Evolutionary conservation across 2,888 invertebrate genomes (phyloP), one percentile per base, ranked within the genome.

Genomic region (Drosophila quinaria): DNA sequence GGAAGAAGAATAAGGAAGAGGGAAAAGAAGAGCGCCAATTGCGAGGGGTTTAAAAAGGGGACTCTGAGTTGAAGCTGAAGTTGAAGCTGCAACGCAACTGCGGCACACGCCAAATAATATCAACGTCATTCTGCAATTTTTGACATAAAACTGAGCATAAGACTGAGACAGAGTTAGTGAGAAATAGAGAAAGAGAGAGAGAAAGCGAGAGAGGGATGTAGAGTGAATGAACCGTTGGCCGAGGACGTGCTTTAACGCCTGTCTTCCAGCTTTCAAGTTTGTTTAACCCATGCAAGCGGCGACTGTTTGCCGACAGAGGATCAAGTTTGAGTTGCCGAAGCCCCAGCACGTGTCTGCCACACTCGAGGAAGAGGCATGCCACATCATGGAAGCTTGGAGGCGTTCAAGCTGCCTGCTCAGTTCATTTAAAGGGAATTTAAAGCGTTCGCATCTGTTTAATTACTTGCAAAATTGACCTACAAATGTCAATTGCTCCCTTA

Each of bases 261-360:
- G 84, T 89, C 78, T 87, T 81, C 58, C 72, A 87, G 86, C 87
- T 87, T 89, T 83, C 83, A 78, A 81, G 81, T 79, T 81, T 86
- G 87, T 78, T 80, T 83, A 83, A 86, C 78, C 69, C 76, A 69
- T 83, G 81, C 87, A 69, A 70, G 74, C 78, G 74, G 61, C 70
- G 72, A 78, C 74, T 84, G 81, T 73, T 78, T 78, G 78, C 78
- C 67, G 67, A 65, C 80, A 82, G 76, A 64, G 67, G 81, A 68
- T 70, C 72, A 79, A 81, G 71, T 80, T 81, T 76, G 73, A 76
- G 79, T 69, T 74, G 70, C 37, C 70, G 65, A 85, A 74, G 70
- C 79, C 66, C 74, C 67, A 68, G 80, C 81, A 80, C 80, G 80
- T 80, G 85, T 78, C 77, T 70, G 77, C 52, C 47, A 44, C 54